Evolutionary conservation across 92 coral and sea anemone species (phyloP).

Genomic region (Isaurus tuberculatus): DNA sequence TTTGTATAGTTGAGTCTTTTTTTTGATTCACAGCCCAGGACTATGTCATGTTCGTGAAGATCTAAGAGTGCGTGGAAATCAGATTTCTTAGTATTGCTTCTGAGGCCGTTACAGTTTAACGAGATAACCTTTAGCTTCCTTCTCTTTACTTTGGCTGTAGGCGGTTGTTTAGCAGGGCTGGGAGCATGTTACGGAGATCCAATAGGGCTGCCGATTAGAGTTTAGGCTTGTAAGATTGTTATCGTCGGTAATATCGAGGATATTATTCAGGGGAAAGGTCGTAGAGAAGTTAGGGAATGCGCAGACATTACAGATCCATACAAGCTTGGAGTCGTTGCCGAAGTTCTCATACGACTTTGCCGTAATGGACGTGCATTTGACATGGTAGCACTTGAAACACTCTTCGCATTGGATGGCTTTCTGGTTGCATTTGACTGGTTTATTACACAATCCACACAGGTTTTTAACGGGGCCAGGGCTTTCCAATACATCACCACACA

Average conservation of each 20-base stretch:
- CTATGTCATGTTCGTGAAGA: conserved; percentile 54
- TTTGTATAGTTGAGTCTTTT: conserved; percentile 49
- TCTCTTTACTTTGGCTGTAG: conserved; percentile 40
- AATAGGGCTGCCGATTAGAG: conserved; percentile 23
- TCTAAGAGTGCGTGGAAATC: conserved; percentile 50
- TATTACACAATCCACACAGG: conserved; percentile 21
- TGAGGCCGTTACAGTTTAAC: conserved; percentile 37
- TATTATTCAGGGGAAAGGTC: conserved; percentile 17
- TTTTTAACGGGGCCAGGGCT: conserved; percentile 10
- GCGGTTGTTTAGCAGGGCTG: conserved; percentile 30
- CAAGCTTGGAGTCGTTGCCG: conserved; percentile 30
- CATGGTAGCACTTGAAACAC: conserved; percentile 30
- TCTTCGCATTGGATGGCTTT: conserved; percentile 36
- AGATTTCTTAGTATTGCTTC: conserved; percentile 37
- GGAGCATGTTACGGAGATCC: conserved; percentile 12
- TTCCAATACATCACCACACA: conserved; percentile 21
- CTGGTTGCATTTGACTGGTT: conserved; percentile 31
- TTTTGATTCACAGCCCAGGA: conserved; percentile 59
- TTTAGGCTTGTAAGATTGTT: conserved; percentile 32
- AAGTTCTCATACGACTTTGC: conserved; percentile 33
- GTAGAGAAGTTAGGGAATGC: conserved; percentile 41
- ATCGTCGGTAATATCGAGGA: conserved; percentile 30
- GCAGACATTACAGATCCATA: conserved; percentile 24
- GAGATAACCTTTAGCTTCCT: conserved; percentile 42
- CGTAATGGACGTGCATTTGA: conserved; percentile 30